phyloP scores from a whole-genome alignment of 2,113 vertebrate species.

The Pollimyrus isidori region DNA sequence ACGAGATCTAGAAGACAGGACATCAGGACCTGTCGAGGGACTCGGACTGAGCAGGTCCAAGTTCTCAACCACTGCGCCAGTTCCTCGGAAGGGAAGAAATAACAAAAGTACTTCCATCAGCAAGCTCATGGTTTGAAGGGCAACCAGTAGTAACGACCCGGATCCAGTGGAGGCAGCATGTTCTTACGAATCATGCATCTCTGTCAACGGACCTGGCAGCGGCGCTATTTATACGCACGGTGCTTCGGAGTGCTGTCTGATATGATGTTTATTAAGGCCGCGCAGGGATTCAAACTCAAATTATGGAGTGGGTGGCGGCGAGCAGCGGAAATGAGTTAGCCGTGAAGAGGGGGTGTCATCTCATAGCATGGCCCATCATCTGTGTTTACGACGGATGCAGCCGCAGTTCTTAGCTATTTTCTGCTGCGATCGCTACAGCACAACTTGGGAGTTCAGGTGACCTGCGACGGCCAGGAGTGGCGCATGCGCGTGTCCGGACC shows the following conservation, averaged over 20 bases:
- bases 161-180: neutral
- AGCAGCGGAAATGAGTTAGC: neutral
- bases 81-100: neutral
- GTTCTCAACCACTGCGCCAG: neutral
- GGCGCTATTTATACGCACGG: neutral
- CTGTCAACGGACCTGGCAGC: neutral
- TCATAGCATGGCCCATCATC: neutral
- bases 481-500: too few species aligned
- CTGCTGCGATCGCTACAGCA: neutral
- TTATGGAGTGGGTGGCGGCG: neutral
- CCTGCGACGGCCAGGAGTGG: neutral
- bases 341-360: neutral
- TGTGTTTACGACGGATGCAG: neutral
- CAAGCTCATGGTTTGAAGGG: neutral
- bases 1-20: neutral
- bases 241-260: neutral
- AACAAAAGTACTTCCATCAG: neutral
- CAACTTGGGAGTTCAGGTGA: neutral
- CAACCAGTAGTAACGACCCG: neutral
- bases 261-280: constrained; percentile 4
- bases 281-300: neutral
- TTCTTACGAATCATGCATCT: neutral
- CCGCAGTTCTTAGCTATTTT: neutral
- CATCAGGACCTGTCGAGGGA: neutral
- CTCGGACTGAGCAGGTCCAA: neutral